Evolutionary conservation across 2,113 vertebrate species (phyloP), one percentile per base, ranked within the genome.

Genomic region (Thunnus thynnus): DNA sequence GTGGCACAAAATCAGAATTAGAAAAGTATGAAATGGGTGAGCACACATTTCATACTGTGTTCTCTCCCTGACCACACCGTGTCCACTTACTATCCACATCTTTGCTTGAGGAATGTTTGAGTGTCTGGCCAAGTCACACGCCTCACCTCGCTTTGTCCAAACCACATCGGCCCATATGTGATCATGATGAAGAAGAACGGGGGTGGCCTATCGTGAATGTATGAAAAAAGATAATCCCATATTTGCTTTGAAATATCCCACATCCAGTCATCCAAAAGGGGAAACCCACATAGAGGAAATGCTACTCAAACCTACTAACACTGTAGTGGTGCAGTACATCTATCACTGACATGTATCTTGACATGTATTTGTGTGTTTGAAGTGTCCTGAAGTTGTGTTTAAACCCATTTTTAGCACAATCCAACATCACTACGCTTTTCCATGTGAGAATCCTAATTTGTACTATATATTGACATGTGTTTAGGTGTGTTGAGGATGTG

Each of bases 71-170:
- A 73, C 55, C 68, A 69, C 73, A 71, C 72, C 13, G 36, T 46
- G 30, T 83, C 52, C 46, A 57, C 30, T 84, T n/a, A 25, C 58
- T 70, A 72, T 80, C 60, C 71, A 71, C 50, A 36, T 83, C 63
- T 68, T 72, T 56, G 64, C 16, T 66, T 6, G 56, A 87, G 77
- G 79, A 88, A 91, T 86, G 84, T 56, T 20, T 58, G 12, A 56
- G 9, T 9, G 44, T 82, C 78, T 77, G 32, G 78, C 72, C 78
- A 73, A 87, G 80, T 86, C 62, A 77, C 79, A 88, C 27, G 68
- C 82, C 63, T 89, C 50, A 30, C 62, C 62, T 76, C n/a, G 5
- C 63, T 54, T 50, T 78, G 36, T 80, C 70, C 76, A 73, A 69
- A 83, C 66, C 62, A 27, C 74, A 71, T 67, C 52, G 44, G 44